Evolutionary conservation across 2,888 invertebrate genomes (phyloP).

Genomic region (Acrocyrtus sp.): DNA sequence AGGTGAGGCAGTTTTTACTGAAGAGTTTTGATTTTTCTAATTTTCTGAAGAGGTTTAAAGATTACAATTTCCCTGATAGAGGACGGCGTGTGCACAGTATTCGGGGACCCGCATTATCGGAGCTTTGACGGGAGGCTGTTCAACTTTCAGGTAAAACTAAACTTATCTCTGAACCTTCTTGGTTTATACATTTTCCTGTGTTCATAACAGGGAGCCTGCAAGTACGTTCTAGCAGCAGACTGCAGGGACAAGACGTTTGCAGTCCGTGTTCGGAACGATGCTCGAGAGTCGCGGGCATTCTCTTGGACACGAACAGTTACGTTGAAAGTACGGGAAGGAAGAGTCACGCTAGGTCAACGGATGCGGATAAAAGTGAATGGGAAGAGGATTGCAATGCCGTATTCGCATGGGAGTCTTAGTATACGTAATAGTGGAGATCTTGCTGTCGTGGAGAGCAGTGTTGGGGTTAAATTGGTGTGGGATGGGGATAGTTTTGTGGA

Average conservation of each 20-base stretch:
- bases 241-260: slow-evolving; percentile 79
- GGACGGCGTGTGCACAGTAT: slow-evolving; percentile 92
- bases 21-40: background rate
- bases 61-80: slow-evolving; percentile 66
- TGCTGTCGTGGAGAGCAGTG: slow-evolving; percentile 66
- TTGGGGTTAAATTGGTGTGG: slow-evolving; percentile 85
- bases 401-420: slow-evolving; percentile 67
- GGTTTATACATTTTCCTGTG: slow-evolving; percentile 40
- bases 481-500: slow-evolving; percentile 93
- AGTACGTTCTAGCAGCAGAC: slow-evolving; percentile 88
- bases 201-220: slow-evolving; percentile 82
- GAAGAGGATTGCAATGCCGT: slow-evolving; percentile 77
- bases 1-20: slow-evolving; percentile 66
- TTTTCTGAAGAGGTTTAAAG: background rate
- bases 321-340: slow-evolving; percentile 71
- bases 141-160: slow-evolving; percentile 76
- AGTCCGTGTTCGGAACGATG: slow-evolving; percentile 90
- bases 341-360: slow-evolving; percentile 85
- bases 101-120: slow-evolving; percentile 94
- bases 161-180: too few species aligned
- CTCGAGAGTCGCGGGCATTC: slow-evolving; percentile 81
- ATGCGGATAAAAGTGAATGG: slow-evolving; percentile 89
- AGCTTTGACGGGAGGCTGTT: slow-evolving; percentile 95
- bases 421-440: slow-evolving; percentile 70
- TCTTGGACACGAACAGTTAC: slow-evolving; percentile 92